A percentile compares a stretch with the other conserved stretches of the same genome.
Evolutionary conservation across 2,113 vertebrate genomes (phyloP).

Genomic region (Alosa alosa): DNA sequence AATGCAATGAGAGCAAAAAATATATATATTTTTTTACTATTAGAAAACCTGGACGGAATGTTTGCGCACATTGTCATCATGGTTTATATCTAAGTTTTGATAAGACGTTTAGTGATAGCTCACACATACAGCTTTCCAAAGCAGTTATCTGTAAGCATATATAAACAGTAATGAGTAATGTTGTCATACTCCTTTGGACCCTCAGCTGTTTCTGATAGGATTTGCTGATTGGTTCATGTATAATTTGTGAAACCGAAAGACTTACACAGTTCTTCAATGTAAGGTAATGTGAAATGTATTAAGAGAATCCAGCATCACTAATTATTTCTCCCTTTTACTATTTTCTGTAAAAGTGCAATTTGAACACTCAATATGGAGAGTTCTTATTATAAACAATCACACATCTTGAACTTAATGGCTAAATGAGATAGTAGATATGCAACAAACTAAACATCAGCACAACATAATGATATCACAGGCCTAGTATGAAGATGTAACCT

Average conservation of each 20-base stretch:
- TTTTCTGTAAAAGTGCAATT: too few species aligned
- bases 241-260: not conserved
- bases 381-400: not conserved
- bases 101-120: slow-evolving; percentile 22
- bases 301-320: not conserved
- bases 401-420: not conserved
- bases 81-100: slow-evolving; percentile 27
- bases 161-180: slow-evolving; percentile 32
- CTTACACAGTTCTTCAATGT: not conserved
- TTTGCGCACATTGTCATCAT: not conserved
- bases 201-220: slow-evolving; percentile 41
- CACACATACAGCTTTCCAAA: not conserved
- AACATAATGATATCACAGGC: not conserved
- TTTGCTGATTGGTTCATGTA: not conserved
- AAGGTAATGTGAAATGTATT: not conserved
- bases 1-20: too few species aligned
- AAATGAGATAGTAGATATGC: not conserved
- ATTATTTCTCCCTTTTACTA: too few species aligned
- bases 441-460: not conserved
- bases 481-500: too few species aligned
- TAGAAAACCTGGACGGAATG: not conserved
- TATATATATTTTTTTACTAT: too few species aligned
- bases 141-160: not conserved
- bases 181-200: slow-evolving; percentile 46
- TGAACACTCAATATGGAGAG: too few species aligned